These are phyloP conservation scores for Strix uralensis DNA, from an alignment of 2,113 vertebrate species.

Conservation along the genomic window DNA sequence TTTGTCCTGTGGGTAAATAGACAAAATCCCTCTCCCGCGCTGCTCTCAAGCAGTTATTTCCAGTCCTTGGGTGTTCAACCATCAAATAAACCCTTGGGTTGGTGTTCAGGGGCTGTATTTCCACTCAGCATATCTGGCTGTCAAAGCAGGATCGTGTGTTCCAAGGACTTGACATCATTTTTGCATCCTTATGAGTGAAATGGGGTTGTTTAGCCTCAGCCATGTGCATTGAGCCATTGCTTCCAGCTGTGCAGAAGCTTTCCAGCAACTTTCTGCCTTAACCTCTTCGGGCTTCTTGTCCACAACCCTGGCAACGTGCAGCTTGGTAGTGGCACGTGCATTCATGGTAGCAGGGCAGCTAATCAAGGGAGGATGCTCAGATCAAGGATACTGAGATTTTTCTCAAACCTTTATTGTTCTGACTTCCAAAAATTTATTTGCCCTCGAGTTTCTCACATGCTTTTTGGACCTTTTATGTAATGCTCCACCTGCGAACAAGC, in stretches of 20 bases:
- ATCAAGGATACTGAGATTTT: not conserved
- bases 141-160: not conserved
- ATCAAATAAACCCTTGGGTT: not conserved
- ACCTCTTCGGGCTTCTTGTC: not conserved
- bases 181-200: not conserved
- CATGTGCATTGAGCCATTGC: not conserved
- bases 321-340: not conserved
- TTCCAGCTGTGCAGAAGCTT: constrained; percentile 26
- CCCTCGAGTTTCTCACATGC: rapidly evolving
- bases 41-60: not conserved
- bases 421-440: not conserved
- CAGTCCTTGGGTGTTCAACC: not conserved
- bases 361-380: not conserved
- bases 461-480: not conserved
- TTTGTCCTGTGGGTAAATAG: not conserved
- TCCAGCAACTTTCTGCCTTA: not conserved
- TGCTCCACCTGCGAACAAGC: not conserved
- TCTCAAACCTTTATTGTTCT: not conserved
- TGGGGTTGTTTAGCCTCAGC: not conserved
- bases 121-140: constrained; percentile 17
- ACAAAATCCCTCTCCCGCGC: not conserved
- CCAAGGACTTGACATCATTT: constrained; percentile 33
- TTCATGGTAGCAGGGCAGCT: rapidly evolving
- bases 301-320: not conserved
- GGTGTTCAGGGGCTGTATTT: not conserved